Evolutionary conservation across 1,140 invertebrate genomes (phyloP), one percentile per base, ranked within the genome.

Genomic region (Drosophila murphyi): DNA sequence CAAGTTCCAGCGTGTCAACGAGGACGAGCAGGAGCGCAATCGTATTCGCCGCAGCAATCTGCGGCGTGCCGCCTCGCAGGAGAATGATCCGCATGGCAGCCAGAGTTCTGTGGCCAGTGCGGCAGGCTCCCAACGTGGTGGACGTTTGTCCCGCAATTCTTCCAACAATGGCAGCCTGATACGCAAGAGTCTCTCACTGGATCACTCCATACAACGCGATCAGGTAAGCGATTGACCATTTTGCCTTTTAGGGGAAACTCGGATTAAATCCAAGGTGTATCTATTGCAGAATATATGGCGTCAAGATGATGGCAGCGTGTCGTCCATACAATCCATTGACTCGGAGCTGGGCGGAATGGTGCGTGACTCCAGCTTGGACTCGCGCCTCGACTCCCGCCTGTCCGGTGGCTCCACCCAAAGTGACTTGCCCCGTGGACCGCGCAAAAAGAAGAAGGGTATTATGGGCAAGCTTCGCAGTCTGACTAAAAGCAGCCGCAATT

Each of bases 341-440:
- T 95, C 94, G 3, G 94, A 94, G 50, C 90, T 93, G 39, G 93
- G 93, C 65, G 89, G 92, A 4, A 32, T 92, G 59, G 82, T 92
- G 28, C 76, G 90, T 3, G 93, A 94, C 72, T 92, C 91, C 12
- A 93, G 83, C 80, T 92, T 69, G 90, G 93, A 94, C 69, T 92
- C 91, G 4, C 92, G 82, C 72, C 92, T 69, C 82, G 94, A 86
- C 72, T 93, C 96, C 78, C 95, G 96, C 51, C 93, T 97, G 55
- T 97, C 97, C 0, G 96, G 95, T 48, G 96, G 96, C 20, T 98
- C 97, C 4, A 96, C 96, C 0, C 96, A 97, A 86, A 97, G 97
- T 91, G 97, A 97, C 81, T 94, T 96, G 61, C 92, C 96, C 2
- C 94, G 95, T 2, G 92, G 94, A 59, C 95, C 96, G 54, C 97